A percentile compares a stretch with the other conserved stretches of the same genome.
These are phyloP conservation scores for Entelurus aequoreus DNA, from an alignment of 2,113 vertebrate species.

Conservation along the genomic window DNA sequence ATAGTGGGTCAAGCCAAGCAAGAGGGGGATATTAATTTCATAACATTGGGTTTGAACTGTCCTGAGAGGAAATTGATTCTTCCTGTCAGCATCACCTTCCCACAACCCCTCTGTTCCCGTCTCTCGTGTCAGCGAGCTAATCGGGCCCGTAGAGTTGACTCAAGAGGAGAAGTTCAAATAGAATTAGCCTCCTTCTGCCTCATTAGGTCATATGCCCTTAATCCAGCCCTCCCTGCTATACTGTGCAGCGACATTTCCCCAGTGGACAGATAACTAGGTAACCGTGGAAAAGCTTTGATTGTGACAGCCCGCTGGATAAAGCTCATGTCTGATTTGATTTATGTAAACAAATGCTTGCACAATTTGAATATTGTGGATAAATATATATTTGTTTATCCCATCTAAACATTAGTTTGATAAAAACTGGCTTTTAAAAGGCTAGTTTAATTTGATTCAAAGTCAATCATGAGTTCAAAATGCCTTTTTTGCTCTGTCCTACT, in stretches of 20 bases:
- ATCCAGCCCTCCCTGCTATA: conserved; percentile 10
- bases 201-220: conserved; percentile 54
- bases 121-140: conserved; percentile 30
- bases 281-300: conserved; percentile 32
- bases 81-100: conserved; percentile 5
- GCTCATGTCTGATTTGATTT: conserved; percentile 1
- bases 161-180: conserved; percentile 52
- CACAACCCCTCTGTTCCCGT: neutral
- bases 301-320: neutral
- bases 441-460: no score
- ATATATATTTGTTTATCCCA: no score
- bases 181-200: conserved; percentile 59
- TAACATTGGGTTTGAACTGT: conserved; percentile 2
- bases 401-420: no score
- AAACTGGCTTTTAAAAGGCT: no score
- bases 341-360: neutral
- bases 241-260: conserved; percentile 29
- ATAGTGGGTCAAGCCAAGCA: conserved; percentile 2
- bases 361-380: neutral
- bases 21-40: conserved; percentile 1
- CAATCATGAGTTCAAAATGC: no score
- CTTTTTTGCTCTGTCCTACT: no score
- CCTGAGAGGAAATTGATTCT: conserved; percentile 9
- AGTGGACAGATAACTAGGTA: conserved; percentile 48
- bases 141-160: conserved; percentile 47